phyloP scores from a whole-genome alignment of 2,888 invertebrate species.

The Drosophila demipolita region DNA sequence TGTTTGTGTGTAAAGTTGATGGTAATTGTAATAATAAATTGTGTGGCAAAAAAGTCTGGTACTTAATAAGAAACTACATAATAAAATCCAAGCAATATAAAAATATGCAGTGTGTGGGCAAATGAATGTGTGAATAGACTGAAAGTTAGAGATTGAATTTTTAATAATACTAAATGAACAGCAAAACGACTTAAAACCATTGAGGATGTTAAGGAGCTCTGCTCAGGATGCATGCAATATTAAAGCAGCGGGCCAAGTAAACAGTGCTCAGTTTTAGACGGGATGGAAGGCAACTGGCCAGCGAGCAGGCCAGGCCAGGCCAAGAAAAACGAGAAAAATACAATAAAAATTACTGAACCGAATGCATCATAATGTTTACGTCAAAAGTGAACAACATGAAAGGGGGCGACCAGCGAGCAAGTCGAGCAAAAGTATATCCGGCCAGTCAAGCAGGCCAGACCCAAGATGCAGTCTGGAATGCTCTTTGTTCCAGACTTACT shows the following conservation, averaged over 20 bases:
- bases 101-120: constrained; percentile 23
- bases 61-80: constrained; percentile 73
- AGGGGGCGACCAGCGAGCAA: constrained; percentile 31
- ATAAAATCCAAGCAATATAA: constrained; percentile 56
- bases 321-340: constrained; percentile 64
- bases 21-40: constrained; percentile 57
- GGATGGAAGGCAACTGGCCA: constrained; percentile 28
- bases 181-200: constrained; percentile 64
- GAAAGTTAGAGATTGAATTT: constrained; percentile 43
- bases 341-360: constrained; percentile 79
- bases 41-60: constrained; percentile 60
- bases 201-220: constrained; percentile 24
- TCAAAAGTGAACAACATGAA: constrained; percentile 76
- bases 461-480: constrained; percentile 33
- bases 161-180: constrained; percentile 69
- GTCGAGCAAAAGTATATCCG: constrained; percentile 22
- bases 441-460: constrained; percentile 5
- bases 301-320: constrained; percentile 35
- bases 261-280: constrained; percentile 30
- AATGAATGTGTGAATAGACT: constrained; percentile 4
- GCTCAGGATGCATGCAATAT: constrained; percentile 59
- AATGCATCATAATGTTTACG: constrained; percentile 80
- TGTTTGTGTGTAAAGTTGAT: constrained; percentile 18
- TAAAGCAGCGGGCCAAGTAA: constrained; percentile 56
- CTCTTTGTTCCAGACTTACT: constrained; percentile 60